Base-by-base conservation (phyloP, 2,888 invertebrate genomes). In the Apantesis nais region DNA sequence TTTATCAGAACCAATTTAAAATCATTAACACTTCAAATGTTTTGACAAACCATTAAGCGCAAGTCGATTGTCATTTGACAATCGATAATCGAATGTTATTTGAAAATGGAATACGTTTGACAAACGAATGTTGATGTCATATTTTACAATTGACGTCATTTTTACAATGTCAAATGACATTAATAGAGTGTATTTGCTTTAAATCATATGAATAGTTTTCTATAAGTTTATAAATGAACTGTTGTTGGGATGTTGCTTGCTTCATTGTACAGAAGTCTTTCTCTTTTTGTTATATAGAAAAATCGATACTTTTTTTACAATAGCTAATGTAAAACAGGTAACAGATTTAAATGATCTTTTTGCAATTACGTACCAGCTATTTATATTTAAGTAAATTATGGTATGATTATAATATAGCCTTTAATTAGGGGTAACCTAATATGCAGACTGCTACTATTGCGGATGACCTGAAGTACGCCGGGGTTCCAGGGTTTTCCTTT, bases 21-120 rank as follows among this genome's bases (percentile, higher is more conserved):
- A 86, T 90, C 92, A 92, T 93, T 93, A 92, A 87, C 83, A 83
- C 86, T 88, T 89, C 90, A 92, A 92, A 92, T 94, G 91, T 94
- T 94, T 93, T 93, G 94, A 94, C 93, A 94, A 88, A 88, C 93
- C 93, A 94, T 94, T 94, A 92, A 85, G 83, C 86, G 82, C 83
- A 72, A 73, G 70, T 77, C 80, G 74, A 81, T 76, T 73, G 74
- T 84, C 73, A 82, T 83, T 86, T 83, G 84, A 83, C 84, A 91
- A 85, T 85, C 86, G 76, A 83, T 70, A 73, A 67, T 70, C 69
- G 88, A 88, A 87, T 86, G 34, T 64, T 63, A 61, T 66, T 69
- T 81, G 83, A 89, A 89, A 85, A 86, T 63, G 19, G 66, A 88
- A 83, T 90, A 88, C 72, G 78, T 91, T 90, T 90, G 92, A 92